A percentile compares a stretch with the other conserved stretches of the same genome.
phyloP scores from a whole-genome alignment of 2,113 vertebrate species.

The Silurus glanis region DNA sequence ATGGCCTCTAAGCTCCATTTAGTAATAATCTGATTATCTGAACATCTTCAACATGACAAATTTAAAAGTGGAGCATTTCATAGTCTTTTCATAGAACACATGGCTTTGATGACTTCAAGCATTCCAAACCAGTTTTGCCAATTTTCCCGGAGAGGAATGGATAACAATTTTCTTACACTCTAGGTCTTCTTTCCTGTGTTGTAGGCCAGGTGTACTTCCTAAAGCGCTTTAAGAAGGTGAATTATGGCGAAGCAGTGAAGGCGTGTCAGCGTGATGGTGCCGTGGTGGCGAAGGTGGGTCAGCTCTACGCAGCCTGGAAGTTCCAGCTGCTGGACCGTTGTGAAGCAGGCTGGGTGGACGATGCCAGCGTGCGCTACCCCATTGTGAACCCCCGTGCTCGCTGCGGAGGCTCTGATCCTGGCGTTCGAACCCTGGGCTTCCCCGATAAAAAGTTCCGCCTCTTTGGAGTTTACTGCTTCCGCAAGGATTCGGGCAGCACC shows the following conservation, averaged over 20 bases:
- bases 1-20: not conserved
- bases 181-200: not conserved
- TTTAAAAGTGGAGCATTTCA: conserved; percentile 54
- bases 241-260: conserved; percentile 81
- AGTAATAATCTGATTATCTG: conserved; percentile 15
- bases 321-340: conserved; percentile 90
- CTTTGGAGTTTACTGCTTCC: conserved; percentile 90
- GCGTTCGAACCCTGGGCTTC: conserved; percentile 88
- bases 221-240: conserved; percentile 88
- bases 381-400: conserved; percentile 88
- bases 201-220: conserved; percentile 90
- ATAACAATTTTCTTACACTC: not conserved
- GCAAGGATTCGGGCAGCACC: conserved; percentile 55
- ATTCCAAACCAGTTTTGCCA: not conserved
- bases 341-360: conserved; percentile 89
- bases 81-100: conserved; percentile 50
- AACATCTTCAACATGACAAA: conserved; percentile 4
- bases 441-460: conserved; percentile 87
- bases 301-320: conserved; percentile 93
- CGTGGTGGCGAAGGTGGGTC: conserved; percentile 84
- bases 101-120: not conserved
- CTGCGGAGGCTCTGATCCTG: conserved; percentile 85
- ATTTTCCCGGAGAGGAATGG: not conserved
- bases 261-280: conserved; percentile 82
- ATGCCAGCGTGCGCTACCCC: conserved; percentile 91